Evolutionary conservation across 2,797 vertebrate genomes (phyloP).

Genomic region (Rhinichthys osculus): DNA sequence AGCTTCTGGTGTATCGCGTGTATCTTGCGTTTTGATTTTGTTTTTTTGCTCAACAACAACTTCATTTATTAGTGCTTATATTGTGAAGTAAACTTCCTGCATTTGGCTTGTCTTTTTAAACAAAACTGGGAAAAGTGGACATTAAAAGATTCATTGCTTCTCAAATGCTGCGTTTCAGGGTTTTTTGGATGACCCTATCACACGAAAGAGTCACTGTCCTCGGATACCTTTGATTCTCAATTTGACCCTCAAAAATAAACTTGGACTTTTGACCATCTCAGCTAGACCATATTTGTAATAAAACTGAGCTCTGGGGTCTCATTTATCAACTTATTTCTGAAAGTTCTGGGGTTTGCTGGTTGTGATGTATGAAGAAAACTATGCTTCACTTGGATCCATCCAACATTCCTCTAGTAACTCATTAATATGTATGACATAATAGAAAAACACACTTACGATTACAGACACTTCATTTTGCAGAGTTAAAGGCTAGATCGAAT

Average conservation of each 20-base stretch:
- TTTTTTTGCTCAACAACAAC: background rate
- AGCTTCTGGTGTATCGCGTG: background rate
- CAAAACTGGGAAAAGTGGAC: background rate
- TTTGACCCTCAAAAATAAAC: background rate
- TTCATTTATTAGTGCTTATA: constrained; percentile 18
- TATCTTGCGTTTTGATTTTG: background rate
- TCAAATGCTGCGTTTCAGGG: background rate
- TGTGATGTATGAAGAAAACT: constrained; percentile 24
- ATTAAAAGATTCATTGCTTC: background rate
- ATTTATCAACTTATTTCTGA: background rate
- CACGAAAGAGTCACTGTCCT: background rate
- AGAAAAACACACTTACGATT: background rate
- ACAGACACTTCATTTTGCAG: constrained; percentile 29
- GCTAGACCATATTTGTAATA: background rate
- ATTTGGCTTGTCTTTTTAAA: constrained; percentile 36
- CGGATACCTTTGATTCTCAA: background rate
- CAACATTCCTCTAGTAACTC: constrained; percentile 38
- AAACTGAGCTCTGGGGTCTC: background rate
- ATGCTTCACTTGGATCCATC: constrained; percentile 2
- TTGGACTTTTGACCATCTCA: background rate
- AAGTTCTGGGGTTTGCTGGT: background rate
- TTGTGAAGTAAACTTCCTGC: background rate
- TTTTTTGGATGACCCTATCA: background rate
- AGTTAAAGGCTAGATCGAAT: constrained; percentile 39
- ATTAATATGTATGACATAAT: constrained; percentile 30